Percentiles rank a stretch among this genome's conserved stretches.
These are phyloP conservation scores for Microcebus murinus DNA, from an alignment of 2,113 vertebrate species.

Conservation along the genomic window DNA sequence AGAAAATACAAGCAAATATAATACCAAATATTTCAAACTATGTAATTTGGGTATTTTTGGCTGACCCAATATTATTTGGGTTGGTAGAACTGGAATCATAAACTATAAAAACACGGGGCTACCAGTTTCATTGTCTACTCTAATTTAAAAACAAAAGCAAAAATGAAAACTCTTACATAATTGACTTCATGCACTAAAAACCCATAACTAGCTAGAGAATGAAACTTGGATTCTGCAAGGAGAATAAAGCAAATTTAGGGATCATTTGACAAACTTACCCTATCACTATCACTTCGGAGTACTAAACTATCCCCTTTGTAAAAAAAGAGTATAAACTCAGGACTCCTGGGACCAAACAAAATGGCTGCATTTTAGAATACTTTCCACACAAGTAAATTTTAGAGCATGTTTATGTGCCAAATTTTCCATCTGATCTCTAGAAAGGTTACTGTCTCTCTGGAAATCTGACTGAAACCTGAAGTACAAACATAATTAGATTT, in stretches of 20 bases:
- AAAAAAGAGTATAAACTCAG: not conserved
- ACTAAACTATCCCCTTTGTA: not conserved
- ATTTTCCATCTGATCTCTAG: not conserved
- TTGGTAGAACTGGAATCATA: not conserved
- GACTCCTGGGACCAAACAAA: not conserved
- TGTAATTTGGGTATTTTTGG: not conserved
- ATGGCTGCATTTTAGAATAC: not conserved
- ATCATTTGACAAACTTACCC: not conserved
- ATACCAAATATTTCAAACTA: not conserved
- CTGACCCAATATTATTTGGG: not conserved
- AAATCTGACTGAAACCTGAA: not conserved
- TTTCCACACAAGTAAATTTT: not conserved
- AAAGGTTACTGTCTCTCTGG: not conserved
- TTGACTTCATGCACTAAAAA: not conserved
- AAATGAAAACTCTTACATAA: not conserved
- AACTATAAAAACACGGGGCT: not conserved
- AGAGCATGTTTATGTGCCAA: not conserved
- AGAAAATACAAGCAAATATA: not conserved
- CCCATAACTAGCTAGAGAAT: not conserved
- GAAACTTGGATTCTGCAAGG: not conserved
- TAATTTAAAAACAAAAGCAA: slow-evolving; percentile 11
- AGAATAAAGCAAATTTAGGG: not conserved
- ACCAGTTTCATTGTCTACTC: not conserved
- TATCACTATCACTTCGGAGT: not conserved
- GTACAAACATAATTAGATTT: not conserved